Evolutionary conservation across 2,888 invertebrate species (phyloP).

Genomic region (Cryptocephalus moraei): DNA sequence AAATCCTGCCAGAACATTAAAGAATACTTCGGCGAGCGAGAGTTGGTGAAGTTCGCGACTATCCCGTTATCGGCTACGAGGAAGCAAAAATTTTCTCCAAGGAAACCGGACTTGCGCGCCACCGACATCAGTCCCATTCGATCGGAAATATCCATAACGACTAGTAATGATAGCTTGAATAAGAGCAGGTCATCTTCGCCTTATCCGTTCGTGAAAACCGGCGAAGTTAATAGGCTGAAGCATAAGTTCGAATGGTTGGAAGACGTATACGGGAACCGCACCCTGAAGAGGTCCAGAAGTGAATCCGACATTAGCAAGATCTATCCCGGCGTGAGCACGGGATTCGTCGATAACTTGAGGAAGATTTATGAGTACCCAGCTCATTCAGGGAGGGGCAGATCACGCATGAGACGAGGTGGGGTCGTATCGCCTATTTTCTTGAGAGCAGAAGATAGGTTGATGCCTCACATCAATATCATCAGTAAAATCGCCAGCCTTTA

Average conservation of each 20-base stretch:
- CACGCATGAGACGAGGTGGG: constrained; percentile 39
- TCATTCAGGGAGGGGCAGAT: constrained; percentile 39
- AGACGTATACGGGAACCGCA: constrained; percentile 25
- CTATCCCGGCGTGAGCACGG: constrained; percentile 38
- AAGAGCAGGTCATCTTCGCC: constrained; percentile 66
- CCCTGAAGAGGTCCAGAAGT: constrained; percentile 51
- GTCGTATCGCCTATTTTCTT: constrained; percentile 55
- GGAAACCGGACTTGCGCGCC: constrained; percentile 31
- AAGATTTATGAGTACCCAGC: constrained; percentile 49
- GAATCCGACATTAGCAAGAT: constrained; percentile 66
- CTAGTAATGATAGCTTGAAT: constrained; percentile 56
- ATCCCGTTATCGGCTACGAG: constrained; percentile 41
- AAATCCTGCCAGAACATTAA: constrained; percentile 66
- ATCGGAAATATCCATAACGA: constrained; percentile 37
- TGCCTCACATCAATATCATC: constrained; percentile 86
- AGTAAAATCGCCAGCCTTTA: constrained; percentile 64
- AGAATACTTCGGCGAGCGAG: constrained; percentile 71
- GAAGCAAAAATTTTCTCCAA: constrained; percentile 40
- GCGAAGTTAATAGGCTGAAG: constrained; percentile 68
- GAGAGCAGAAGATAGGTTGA: constrained; percentile 59
- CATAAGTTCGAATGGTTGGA: constrained; percentile 64
- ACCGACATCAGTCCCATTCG: constrained; percentile 36
- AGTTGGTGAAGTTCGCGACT: constrained; percentile 48
- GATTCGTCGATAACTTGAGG: constrained; percentile 51
- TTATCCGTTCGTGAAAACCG: constrained; percentile 61